Percentiles rank a stretch among this genome's conserved stretches.
Conservation (phyloP, 2,113 vertebrate genomes). For the Nyctibius bracteatus region DNA sequence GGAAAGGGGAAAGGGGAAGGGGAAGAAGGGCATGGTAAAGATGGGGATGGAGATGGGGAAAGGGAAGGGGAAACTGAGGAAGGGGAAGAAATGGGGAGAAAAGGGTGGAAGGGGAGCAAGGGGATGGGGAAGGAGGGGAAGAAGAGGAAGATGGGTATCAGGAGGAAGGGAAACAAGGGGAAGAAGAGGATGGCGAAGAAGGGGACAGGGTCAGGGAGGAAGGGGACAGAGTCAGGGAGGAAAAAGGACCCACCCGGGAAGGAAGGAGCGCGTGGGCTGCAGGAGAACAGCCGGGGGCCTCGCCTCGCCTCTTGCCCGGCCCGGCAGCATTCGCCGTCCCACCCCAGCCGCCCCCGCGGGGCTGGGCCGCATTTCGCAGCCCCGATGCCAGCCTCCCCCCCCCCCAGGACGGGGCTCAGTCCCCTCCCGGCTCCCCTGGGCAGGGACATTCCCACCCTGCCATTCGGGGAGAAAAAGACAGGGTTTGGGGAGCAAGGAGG, state of each 20-base stretch:
- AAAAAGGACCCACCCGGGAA: not conserved
- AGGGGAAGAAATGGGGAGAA: not conserved
- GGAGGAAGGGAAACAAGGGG: not conserved
- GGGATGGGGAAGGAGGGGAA: not conserved
- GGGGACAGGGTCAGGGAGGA: not conserved
- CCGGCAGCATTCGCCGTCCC: not conserved
- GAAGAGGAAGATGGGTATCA: no score
- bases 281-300: not conserved
- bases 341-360: not conserved
- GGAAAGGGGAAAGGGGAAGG: no score
- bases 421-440: accelerated
- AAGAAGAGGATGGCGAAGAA: not conserved
- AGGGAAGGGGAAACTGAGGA: not conserved
- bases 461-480: accelerated
- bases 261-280: accelerated
- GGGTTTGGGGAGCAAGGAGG: not conserved
- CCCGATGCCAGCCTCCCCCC: not conserved
- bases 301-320: not conserved
- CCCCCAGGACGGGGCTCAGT: accelerated
- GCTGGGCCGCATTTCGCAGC: not conserved
- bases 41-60: not conserved
- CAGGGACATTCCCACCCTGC: not conserved
- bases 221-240: not conserved
- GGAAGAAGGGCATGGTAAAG: no score
- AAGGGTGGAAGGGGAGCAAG: no score